Conservation (phyloP, 2,113 vertebrate genomes). For the Addax nasomaculatus region DNA sequence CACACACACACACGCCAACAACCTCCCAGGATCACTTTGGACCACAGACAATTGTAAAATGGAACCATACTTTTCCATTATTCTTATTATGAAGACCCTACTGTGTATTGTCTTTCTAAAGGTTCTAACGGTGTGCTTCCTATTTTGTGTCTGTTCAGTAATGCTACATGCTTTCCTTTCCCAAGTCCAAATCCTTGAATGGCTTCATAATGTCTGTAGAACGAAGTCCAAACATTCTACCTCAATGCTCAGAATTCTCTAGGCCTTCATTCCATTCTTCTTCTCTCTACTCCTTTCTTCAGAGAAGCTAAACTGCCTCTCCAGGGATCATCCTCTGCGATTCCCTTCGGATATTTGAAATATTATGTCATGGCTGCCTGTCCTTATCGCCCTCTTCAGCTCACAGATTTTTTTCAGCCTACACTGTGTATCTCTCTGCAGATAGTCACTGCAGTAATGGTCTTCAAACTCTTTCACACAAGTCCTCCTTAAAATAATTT, state of each 20-base stretch:
- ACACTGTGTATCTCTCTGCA: neutral
- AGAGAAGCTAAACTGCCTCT: neutral
- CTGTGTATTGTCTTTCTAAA: neutral
- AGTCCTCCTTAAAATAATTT: neutral
- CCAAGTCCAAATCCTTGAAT: neutral
- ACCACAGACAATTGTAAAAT: neutral
- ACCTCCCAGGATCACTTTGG: neutral
- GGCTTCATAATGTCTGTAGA: neutral
- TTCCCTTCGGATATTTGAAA: neutral
- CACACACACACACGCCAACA: neutral
- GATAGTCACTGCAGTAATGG: neutral
- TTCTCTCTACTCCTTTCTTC: neutral
- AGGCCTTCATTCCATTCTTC: neutral
- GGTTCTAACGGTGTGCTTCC: neutral
- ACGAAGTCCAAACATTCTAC: neutral
- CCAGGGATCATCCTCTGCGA: neutral
- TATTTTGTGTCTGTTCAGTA: neutral
- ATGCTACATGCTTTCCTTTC: neutral
- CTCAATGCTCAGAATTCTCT: neutral
- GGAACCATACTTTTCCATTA: neutral
- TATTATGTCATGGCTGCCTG: neutral
- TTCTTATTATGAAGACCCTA: neutral
- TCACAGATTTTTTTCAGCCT: neutral
- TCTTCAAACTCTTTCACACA: neutral
- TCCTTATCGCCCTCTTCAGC: too few relatives aligned